phyloP scores from a whole-genome alignment of 2,888 invertebrate genomes.

The Minunthozetes semirufus region DNA sequence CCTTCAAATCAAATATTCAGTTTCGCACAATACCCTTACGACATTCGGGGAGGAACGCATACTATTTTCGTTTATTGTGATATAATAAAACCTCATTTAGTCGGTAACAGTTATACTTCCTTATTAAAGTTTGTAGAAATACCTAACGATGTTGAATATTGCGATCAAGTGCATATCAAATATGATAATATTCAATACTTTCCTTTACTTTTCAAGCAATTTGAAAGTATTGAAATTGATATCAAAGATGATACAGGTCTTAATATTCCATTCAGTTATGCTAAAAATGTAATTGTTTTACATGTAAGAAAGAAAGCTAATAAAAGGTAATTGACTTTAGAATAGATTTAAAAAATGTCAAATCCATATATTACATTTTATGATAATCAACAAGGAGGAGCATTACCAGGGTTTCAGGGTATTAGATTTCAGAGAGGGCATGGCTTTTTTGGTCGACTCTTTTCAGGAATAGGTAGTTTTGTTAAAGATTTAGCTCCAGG shows the following conservation, averaged over 20 bases:
- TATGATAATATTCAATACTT: background rate
- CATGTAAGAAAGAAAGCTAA: background rate
- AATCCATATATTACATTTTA: conserved; percentile 6
- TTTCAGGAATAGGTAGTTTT: background rate
- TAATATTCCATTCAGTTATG: background rate
- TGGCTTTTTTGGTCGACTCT: conserved; percentile 17
- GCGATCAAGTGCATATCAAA: background rate
- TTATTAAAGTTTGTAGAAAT: background rate
- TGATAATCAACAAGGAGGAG: conserved; percentile 19
- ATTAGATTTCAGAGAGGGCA: conserved; percentile 24
- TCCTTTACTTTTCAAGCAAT: background rate
- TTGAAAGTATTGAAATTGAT: conserved; percentile 3
- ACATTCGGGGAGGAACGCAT: background rate
- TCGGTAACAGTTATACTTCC: background rate
- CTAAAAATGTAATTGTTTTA: background rate
- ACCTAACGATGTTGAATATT: background rate
- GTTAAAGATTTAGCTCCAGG: background rate
- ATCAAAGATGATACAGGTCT: background rate
- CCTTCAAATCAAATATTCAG: too few relatives aligned
- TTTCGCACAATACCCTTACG: background rate
- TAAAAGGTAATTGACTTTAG: background rate
- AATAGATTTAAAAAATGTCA: background rate
- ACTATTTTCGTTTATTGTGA: conserved; percentile 8
- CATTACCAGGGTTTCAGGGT: background rate
- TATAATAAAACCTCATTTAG: background rate